Percentiles rank a stretch among this genome's conserved stretches.
phyloP scores from a whole-genome alignment of 2,888 invertebrate species.

The Gasteruption jaculator region DNA sequence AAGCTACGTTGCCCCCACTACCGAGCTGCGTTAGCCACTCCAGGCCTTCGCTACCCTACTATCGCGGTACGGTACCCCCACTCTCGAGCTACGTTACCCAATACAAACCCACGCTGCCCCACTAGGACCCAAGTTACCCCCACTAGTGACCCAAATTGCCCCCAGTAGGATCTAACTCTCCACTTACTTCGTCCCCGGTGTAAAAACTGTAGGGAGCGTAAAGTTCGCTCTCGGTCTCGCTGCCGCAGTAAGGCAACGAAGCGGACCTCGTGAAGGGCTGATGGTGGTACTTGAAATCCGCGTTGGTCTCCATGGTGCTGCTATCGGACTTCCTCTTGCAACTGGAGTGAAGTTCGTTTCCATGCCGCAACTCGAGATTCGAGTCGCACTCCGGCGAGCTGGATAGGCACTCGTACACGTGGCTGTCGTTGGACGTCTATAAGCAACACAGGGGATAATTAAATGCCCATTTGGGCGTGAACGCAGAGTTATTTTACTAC shows the following conservation, averaged over 20 bases:
- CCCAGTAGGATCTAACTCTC: too few relatives aligned
- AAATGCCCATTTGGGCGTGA: not conserved
- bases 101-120: too few relatives aligned
- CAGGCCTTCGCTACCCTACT: too few relatives aligned
- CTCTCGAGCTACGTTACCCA: too few relatives aligned
- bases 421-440: slow-evolving; percentile 55
- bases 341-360: slow-evolving; percentile 46
- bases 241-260: slow-evolving; percentile 77
- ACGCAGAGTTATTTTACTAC: too few relatives aligned
- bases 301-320: slow-evolving; percentile 53
- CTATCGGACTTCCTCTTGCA: slow-evolving; percentile 55
- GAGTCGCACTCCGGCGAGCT: slow-evolving; percentile 68
- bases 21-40: too few relatives aligned
- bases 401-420: slow-evolving; percentile 62
- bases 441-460: slow-evolving; percentile 5
- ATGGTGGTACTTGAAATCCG: slow-evolving; percentile 61
- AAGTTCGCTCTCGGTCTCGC: slow-evolving; percentile 79
- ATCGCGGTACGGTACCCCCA: too few relatives aligned
- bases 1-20: too few relatives aligned
- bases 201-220: slow-evolving; percentile 79
- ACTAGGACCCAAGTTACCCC: too few relatives aligned
- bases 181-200: slow-evolving; percentile 56
- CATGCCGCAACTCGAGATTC: slow-evolving; percentile 52
- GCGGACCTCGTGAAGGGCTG: slow-evolving; percentile 59
- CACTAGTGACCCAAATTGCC: too few relatives aligned